These are phyloP conservation scores for Porphyrio hochstetteri DNA, from an alignment of 2,113 vertebrate species.

Conservation along the genomic window DNA sequence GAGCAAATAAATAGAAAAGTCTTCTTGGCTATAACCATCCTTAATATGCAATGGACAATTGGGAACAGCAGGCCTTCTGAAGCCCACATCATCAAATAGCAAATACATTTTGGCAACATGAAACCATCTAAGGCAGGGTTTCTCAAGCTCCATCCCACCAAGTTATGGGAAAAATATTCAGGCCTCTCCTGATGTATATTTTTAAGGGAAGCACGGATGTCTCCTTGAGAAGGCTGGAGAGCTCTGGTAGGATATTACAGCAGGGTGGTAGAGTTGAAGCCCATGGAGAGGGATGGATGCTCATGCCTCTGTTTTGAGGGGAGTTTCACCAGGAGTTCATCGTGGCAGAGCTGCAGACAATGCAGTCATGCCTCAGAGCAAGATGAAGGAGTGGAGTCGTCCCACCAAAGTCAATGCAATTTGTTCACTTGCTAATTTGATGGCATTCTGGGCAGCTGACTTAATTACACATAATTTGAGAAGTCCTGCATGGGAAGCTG, in stretches of 20 bases:
- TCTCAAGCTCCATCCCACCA: slow-evolving; percentile 22
- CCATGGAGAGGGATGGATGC: background rate
- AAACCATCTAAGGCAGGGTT: background rate
- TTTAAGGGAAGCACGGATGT: background rate
- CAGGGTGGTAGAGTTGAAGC: fast-evolving
- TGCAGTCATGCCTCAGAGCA: fast-evolving
- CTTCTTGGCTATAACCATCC: slow-evolving; percentile 74
- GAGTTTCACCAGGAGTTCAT: background rate
- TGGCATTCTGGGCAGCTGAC: background rate
- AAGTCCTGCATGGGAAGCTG: background rate
- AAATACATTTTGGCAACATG: slow-evolving; percentile 74
- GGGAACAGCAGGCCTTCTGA: slow-evolving; percentile 76
- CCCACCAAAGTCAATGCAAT: background rate
- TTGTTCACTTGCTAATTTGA: slow-evolving; percentile 16
- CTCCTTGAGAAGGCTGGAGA: background rate
- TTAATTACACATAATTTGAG: background rate
- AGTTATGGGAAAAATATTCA: slow-evolving; percentile 27
- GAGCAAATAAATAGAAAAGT: slow-evolving; percentile 75
- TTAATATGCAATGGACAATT: slow-evolving; percentile 83
- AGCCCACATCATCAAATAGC: slow-evolving; percentile 73
- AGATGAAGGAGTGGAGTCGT: fast-evolving
- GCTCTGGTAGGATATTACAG: background rate
- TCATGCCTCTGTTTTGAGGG: background rate
- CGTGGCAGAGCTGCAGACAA: background rate
- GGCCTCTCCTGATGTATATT: background rate